Evolutionary conservation across 1,140 invertebrate genomes (phyloP), one percentile per base, ranked within the genome.

Genomic region (Pectinophora gossypiella): DNA sequence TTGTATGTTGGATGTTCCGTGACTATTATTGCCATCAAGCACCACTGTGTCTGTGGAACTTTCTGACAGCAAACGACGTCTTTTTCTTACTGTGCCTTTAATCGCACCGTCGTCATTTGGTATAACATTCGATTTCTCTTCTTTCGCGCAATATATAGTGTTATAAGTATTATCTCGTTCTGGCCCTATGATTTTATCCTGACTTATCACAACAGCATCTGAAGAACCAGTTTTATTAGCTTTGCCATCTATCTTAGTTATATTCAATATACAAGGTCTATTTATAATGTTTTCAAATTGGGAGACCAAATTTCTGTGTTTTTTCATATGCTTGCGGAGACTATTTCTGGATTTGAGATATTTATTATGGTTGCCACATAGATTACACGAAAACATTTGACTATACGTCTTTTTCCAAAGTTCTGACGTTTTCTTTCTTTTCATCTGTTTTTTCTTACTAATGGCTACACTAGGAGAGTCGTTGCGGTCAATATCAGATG

Each of bases 41-140:
- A 76, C 52, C 47, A 81, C 52, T 16, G 76, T 80, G n/a, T 80
- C 79, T 56, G 58, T 68, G 10, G 77, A 81, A 57, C 72, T 75
- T 57, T 47, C 48, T 18, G 81, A 85, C 38, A 68, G 13, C 48
- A 75, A 45, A 27, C 76, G 53, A 46, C 16, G 44, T 59, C 62
- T 53, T 63, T 72, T 77, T 43, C 42, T 36, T 61, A 53, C 60
- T 23, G 15, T 21, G 16, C 36, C 9, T 48, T 57, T 23, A 15
- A 54, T n/a, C 7, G 2, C 36, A 40, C 2, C 27, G 1, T 32
- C 27, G 9, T 32, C 2, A 32, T 32, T 32, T 32, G 9, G 9
- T n/a, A 32, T n/a, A 32, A 32, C 6, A 32, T 32, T 32, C 9
- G 9, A 12, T 15, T 40, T 15, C 1, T 16, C 15, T 16, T 56